Evolutionary conservation across 2,888 invertebrate species (phyloP).

Genomic region (Nowickia ferox): DNA sequence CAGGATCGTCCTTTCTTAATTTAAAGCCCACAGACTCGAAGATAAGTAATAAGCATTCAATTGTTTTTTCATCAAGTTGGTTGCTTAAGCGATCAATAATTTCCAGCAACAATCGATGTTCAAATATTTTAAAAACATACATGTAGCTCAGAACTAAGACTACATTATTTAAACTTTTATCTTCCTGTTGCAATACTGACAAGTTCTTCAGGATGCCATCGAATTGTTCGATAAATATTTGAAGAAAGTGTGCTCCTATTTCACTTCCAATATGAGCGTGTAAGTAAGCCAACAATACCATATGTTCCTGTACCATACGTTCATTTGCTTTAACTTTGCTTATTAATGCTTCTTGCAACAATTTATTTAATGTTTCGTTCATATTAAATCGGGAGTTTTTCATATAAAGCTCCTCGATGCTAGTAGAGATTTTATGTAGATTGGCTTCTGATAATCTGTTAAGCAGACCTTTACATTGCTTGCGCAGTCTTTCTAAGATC

Average conservation of each 20-base stretch:
- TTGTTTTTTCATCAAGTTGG: constrained; percentile 88
- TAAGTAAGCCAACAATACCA: constrained; percentile 91
- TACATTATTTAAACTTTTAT: constrained; percentile 92
- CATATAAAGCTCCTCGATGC: constrained; percentile 92
- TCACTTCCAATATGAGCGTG: constrained; percentile 96
- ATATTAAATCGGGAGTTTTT: constrained; percentile 91
- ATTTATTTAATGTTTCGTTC: constrained; percentile 88
- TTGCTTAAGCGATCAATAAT: constrained; percentile 88
- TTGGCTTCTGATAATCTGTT: constrained; percentile 95
- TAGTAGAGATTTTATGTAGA: constrained; percentile 90
- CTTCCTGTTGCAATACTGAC: constrained; percentile 85
- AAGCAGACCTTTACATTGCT: constrained; percentile 92
- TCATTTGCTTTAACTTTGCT: constrained; percentile 87
- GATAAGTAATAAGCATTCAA: constrained; percentile 92
- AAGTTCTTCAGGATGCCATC: constrained; percentile 84
- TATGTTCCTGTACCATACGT: constrained; percentile 91
- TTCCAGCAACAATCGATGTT: constrained; percentile 91
- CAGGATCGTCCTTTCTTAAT: constrained; percentile 93
- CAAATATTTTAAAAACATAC: constrained; percentile 94
- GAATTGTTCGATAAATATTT: constrained; percentile 88
- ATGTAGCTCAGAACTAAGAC: constrained; percentile 90
- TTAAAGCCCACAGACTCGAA: constrained; percentile 92
- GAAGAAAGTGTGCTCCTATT: constrained; percentile 94
- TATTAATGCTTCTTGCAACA: constrained; percentile 89
- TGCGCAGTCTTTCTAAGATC: constrained; percentile 87